Evolutionary conservation across 2,113 vertebrate genomes (phyloP).

Genomic region (Himantopus leucocephalus): DNA sequence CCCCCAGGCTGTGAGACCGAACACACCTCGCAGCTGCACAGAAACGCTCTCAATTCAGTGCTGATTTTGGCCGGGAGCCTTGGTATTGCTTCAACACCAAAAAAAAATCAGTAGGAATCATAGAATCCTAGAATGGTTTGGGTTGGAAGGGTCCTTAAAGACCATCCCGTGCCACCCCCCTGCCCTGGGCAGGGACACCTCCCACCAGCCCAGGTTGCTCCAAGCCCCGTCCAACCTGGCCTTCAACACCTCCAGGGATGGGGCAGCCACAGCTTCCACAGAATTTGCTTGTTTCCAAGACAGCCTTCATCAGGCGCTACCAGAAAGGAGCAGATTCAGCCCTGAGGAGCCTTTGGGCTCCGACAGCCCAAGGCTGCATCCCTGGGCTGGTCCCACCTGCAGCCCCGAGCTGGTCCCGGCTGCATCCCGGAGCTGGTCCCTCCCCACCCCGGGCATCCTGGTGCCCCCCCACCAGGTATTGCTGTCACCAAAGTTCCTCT

Average conservation of each 20-base stretch:
- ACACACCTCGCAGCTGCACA: background rate
- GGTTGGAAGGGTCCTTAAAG: too few species aligned
- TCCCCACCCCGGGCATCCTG: background rate
- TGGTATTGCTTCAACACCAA: background rate
- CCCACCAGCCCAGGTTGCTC: too few species aligned
- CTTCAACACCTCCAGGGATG: too few species aligned
- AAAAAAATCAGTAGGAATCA: background rate
- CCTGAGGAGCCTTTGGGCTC: too few species aligned
- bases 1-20: fast-evolving
- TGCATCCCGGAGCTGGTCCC: background rate
- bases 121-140: too few species aligned
- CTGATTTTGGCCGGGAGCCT: background rate
- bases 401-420: background rate
- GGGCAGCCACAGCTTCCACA: too few species aligned
- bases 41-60: background rate
- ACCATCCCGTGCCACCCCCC: too few species aligned
- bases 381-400: background rate
- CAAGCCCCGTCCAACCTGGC: too few species aligned
- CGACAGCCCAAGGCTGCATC: background rate
- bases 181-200: too few species aligned
- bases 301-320: too few species aligned
- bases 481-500: background rate
- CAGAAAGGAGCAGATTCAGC: background rate
- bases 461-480: background rate
- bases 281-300: background rate